Evolutionary conservation across 2,797 vertebrate genomes (phyloP).

Genomic region (Siniperca scherzeri): DNA sequence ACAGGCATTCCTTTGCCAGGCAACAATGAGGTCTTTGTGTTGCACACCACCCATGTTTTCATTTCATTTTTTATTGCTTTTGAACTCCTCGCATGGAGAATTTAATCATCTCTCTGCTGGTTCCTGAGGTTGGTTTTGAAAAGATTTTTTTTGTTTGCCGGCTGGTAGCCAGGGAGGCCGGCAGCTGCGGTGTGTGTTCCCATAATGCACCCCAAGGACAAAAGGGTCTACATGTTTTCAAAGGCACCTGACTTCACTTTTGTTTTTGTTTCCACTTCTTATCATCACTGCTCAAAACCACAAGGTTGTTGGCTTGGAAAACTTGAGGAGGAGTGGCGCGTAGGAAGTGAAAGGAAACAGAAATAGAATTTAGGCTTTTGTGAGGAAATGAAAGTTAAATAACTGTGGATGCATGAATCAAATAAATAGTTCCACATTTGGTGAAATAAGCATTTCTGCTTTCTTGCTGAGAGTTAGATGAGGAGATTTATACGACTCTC

Average conservation of each 20-base stretch:
- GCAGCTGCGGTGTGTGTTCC: slow-evolving; percentile 63
- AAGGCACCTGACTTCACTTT: slow-evolving; percentile 53
- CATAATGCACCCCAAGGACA: slow-evolving; percentile 50
- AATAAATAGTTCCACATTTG: background rate
- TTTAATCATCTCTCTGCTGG: slow-evolving; percentile 74
- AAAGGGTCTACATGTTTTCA: slow-evolving; percentile 39
- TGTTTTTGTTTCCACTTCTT: slow-evolving; percentile 36
- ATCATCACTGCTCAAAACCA: slow-evolving; percentile 21
- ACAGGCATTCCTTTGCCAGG: slow-evolving; percentile 77
- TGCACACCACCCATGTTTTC: slow-evolving; percentile 75
- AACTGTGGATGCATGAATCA: background rate
- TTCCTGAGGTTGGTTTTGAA: slow-evolving; percentile 67
- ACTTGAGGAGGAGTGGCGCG: background rate
- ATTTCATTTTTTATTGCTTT: slow-evolving; percentile 84
- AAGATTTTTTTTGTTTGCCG: slow-evolving; percentile 59
- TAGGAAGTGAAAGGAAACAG: background rate
- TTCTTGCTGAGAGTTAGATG: background rate
- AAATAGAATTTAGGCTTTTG: background rate
- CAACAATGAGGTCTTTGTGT: slow-evolving; percentile 84
- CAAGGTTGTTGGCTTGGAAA: slow-evolving; percentile 23
- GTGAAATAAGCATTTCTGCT: background rate
- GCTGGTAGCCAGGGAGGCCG: slow-evolving; percentile 56
- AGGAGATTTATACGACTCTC: background rate
- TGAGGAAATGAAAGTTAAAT: background rate
- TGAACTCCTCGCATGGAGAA: slow-evolving; percentile 74